Percentiles rank a stretch among this genome's conserved stretches.
phyloP scores from a whole-genome alignment of 2,113 vertebrate genomes.

The Pao palembangensis region DNA sequence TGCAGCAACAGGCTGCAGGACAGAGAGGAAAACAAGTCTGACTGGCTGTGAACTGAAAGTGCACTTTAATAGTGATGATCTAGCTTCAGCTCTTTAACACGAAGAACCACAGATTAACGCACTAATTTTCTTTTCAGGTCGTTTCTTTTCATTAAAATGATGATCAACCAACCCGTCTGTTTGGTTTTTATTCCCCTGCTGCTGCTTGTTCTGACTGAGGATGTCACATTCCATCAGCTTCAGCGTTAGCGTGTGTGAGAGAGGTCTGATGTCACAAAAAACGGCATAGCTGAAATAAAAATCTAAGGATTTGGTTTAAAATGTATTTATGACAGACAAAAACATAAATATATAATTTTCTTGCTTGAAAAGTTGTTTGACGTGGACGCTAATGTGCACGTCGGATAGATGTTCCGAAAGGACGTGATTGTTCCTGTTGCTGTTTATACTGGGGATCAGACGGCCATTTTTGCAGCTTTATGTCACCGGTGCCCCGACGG shows the following conservation, averaged over 20 bases:
- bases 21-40: conserved; percentile 9
- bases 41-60: conserved; percentile 60
- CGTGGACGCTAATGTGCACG: neutral
- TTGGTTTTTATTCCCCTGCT: neutral
- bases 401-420: neutral
- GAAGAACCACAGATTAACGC: conserved; percentile 48
- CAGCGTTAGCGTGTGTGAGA: no score
- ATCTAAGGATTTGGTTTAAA: no score
- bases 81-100: conserved; percentile 58
- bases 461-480: conserved; percentile 16
- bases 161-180: conserved; percentile 29
- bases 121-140: conserved; percentile 37
- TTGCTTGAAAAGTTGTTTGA: no score
- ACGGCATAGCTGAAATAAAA: no score
- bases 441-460: conserved; percentile 33
- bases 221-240: no score
- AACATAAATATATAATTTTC: no score
- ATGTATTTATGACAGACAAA: no score
- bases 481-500: conserved; percentile 45
- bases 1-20: conserved; percentile 16
- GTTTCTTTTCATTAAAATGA: conserved; percentile 64
- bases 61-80: conserved; percentile 70
- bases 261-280: no score
- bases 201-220: neutral
- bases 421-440: conserved; percentile 18